Evolutionary conservation across 2,113 vertebrate species (phyloP), one percentile per base, ranked within the genome.

Genomic region (Scomber japonicus): DNA sequence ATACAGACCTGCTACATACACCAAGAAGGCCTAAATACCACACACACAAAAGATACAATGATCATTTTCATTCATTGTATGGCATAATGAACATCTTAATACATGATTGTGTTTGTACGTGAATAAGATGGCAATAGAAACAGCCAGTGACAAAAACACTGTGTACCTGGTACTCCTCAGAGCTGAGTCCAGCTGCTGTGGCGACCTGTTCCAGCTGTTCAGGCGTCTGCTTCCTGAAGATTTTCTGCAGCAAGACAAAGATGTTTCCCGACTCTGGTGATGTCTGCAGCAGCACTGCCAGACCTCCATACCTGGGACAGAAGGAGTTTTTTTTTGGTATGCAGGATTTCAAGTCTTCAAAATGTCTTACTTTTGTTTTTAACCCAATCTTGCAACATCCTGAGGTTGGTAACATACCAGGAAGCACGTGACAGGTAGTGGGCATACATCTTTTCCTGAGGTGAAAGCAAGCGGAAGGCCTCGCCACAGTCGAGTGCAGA

Each of bases 1-100:
- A 90, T 96, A 98, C 64, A 98, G 80, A 10, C 96, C 97, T 0
- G 97, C 96, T n/a, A 96, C 89, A 73, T 97, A 98, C 35, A 98
- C 97, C 81, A 98, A 91, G 81, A 98, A 96, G 0, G 97, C 97
- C 97, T 97, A 73, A 30, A 84, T 11, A 53, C 3, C 6, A 80
- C n/a, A 73, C 9, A 80, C 1, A 75, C 1, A 15, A 19, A 10
- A 40, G 35, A 40, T 8, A 40, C 8, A 46, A 45, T 8, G 1
- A 54, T 11, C 0, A 14, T 65, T 57, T 46, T 45, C 14, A 48
- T 50, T 13, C 11, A 15, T 8, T 81, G 5, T 19, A 31, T 9
- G 3, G 3, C 66, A 68, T 24, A 57, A 53, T 24, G 7, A 64
- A 75, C 19, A 30, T n/a, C 11, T 59, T 35, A 14, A 59, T 4